Conservation (phyloP, 2,797 vertebrate genomes). For the Rhynchonycteris naso region DNA sequence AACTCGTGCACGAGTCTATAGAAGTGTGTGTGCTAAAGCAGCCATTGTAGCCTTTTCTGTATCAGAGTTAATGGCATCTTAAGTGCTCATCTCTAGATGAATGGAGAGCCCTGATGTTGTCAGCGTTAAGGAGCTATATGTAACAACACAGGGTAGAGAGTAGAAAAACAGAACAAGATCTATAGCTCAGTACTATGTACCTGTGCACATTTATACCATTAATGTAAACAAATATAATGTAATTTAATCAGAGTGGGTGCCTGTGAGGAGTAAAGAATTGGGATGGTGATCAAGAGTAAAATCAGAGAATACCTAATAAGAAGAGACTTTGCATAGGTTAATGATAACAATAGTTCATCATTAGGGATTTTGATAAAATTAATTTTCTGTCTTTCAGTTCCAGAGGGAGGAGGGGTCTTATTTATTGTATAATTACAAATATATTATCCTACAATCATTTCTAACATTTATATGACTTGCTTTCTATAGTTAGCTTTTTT, state of each 20-base stretch:
- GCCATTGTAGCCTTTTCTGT: not conserved
- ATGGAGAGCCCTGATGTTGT: not conserved
- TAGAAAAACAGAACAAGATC: not conserved
- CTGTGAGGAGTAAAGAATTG: too few species aligned
- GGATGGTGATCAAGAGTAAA: not conserved
- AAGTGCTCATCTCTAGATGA: not conserved
- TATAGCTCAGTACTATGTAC: not conserved
- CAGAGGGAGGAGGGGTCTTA: not conserved
- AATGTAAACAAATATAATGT: not conserved
- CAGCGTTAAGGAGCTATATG: too few species aligned
- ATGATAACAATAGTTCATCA: not conserved
- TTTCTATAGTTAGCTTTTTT: not conserved
- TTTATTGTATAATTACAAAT: not conserved
- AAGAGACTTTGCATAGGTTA: not conserved
- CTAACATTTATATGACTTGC: not conserved
- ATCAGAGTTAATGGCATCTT: not conserved
- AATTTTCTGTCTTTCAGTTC: not conserved
- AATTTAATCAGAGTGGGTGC: not conserved
- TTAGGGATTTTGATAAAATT: not conserved
- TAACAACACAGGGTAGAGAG: not conserved
- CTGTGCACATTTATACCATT: not conserved
- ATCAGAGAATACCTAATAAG: not conserved
- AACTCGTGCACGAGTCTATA: not conserved
- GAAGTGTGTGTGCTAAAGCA: not conserved
- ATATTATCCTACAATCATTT: not conserved